Evolutionary conservation across 35 echinoderm and acorn worm species (phyloP).

Genomic region (Apostichopus parvimensis): DNA sequence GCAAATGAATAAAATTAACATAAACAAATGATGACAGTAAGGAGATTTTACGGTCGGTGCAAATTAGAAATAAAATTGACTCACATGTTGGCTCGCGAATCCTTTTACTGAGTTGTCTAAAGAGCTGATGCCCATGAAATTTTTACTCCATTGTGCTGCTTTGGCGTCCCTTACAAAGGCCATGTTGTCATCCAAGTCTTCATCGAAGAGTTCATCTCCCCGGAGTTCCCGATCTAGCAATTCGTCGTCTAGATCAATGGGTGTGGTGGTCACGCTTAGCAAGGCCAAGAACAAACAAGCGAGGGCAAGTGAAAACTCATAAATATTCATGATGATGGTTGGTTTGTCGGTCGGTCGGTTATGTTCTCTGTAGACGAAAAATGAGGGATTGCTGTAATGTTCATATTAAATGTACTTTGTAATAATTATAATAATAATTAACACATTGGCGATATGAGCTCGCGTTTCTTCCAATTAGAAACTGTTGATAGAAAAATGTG

Average conservation of each 20-base stretch:
- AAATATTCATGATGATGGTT: conserved; percentile 27
- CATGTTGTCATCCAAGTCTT: background rate
- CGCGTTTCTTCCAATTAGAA: too few relatives aligned
- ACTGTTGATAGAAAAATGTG: too few relatives aligned
- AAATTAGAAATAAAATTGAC: background rate
- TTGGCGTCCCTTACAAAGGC: conserved; percentile 45
- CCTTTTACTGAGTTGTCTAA: conserved; percentile 25
- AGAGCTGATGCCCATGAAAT: conserved; percentile 39
- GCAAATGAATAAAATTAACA: too few relatives aligned
- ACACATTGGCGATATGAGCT: too few relatives aligned
- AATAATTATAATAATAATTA: too few relatives aligned
- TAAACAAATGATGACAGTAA: too few relatives aligned
- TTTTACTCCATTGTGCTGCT: conserved; percentile 41
- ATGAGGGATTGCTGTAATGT: too few relatives aligned
- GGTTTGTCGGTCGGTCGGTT: background rate
- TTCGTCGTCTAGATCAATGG: conserved; percentile 9
- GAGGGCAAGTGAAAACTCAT: background rate
- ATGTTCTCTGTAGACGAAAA: background rate
- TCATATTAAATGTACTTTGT: too few relatives aligned
- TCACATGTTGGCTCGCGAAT: conserved; percentile 11
- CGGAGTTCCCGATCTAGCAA: conserved; percentile 26
- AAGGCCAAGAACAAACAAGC: conserved; percentile 14
- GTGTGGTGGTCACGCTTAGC: conserved; percentile 8
- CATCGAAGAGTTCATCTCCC: background rate
- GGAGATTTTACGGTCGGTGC: too few relatives aligned